phyloP scores from a whole-genome alignment of 1,140 invertebrate genomes.

The Drosophila baimaii region DNA sequence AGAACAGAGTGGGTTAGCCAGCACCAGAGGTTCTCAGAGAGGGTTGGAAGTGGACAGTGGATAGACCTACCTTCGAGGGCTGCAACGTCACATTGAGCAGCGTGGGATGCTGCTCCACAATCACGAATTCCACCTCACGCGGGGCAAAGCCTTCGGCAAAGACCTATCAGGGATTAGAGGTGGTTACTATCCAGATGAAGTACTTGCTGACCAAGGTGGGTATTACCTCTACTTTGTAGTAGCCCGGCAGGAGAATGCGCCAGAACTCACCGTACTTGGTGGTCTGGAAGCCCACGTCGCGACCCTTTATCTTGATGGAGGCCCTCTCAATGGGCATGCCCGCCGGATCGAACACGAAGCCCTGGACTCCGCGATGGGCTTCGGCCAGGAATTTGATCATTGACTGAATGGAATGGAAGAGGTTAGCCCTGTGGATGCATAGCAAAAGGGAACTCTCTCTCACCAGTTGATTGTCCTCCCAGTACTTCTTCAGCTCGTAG shows the following conservation, averaged over 20 bases:
- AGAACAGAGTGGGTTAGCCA: slow-evolving; percentile 23
- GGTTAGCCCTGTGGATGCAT: neutral
- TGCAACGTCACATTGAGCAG: slow-evolving; percentile 92
- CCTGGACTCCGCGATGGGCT: slow-evolving; percentile 92
- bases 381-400: slow-evolving; percentile 94
- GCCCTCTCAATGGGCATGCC: slow-evolving; percentile 93
- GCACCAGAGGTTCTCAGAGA: slow-evolving; percentile 2
- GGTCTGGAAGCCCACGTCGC: slow-evolving; percentile 94
- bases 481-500: slow-evolving; percentile 94
- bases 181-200: too few relatives aligned
- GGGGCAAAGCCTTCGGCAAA: slow-evolving; percentile 93
- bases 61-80: slow-evolving; percentile 89
- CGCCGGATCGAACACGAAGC: slow-evolving; percentile 92
- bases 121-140: slow-evolving; percentile 92
- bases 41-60: slow-evolving; percentile 23
- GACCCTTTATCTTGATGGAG: slow-evolving; percentile 92
- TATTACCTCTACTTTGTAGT: slow-evolving; percentile 93
- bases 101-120: slow-evolving; percentile 93
- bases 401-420: slow-evolving; percentile 68
- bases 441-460: slow-evolving; percentile 13
- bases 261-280: slow-evolving; percentile 97
- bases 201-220: fast-evolving
- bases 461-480: slow-evolving; percentile 97
- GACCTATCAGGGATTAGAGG: slow-evolving; percentile 86
- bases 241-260: slow-evolving; percentile 93